Base-by-base conservation (phyloP, 2,888 invertebrate genomes). In the Ennomos fuscantarius region DNA sequence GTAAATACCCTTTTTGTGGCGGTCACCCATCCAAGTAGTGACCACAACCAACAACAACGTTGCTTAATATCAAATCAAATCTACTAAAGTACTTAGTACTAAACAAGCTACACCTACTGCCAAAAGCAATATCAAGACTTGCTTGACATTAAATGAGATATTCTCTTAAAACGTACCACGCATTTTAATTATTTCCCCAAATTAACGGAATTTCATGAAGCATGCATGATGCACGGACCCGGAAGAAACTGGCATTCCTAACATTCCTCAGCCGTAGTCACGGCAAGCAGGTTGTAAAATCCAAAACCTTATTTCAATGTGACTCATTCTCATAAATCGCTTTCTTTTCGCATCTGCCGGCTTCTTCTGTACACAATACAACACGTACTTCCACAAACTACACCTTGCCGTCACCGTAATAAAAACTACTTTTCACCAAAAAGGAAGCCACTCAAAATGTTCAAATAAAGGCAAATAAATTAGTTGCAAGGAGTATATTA, bases 211-310 rank as follows among this genome's bases (percentile, higher is more conserved):
- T 59, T 60, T 54, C 44, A 54, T 51, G 48, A 52, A 57, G 60
- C 47, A 47, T 43, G 42, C 49, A 35, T 39, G 53, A 47, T 43
- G 42, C 49, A 35, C 41, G 53, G 52, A 63, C 76, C 76, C 79
- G 79, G 78, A 78, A 69, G 78, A 75, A 73, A 73, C 74, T 71
- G 63, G 48, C 72, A 78, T 81, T 72, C 70, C 63, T 63, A 41
- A 54, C 70, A 68, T 76, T 65, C 70, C 70, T 52, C 50, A 44
- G 42, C 32, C 15, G 35, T 52, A 55, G 60, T 62, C 55, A 12
- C 56, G 53, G 57, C 45, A 36, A 53, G 61, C 57, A 45, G 62
- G 62, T 59, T 52, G 61, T 65, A 66, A 64, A 65, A 32, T 66
- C 69, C 60, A 66, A 68, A 68, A 62, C 60, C 66, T 69, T 73